Evolutionary conservation across 2,113 vertebrate species (phyloP).

Genomic region (Elaphurus davidianus): DNA sequence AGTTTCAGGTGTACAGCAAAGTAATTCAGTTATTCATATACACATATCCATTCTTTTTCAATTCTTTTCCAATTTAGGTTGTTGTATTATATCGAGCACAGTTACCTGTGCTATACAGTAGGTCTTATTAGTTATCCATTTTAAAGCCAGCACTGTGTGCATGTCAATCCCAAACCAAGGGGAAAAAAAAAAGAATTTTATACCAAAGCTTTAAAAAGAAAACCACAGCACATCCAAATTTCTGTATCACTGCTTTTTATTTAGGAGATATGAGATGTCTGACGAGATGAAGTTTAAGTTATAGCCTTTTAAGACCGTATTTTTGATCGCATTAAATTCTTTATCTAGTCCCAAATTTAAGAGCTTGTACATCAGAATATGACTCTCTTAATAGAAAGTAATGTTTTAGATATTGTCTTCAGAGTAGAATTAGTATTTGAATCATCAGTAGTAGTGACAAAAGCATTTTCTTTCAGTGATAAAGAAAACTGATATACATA

Average conservation of each 20-base stretch:
- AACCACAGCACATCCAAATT: not conserved
- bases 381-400: conserved; percentile 66
- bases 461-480: conserved; percentile 71
- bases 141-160: not conserved
- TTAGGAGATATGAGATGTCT: conserved; percentile 19
- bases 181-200: not conserved
- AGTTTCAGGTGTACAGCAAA: not conserved
- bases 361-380: conserved; percentile 58
- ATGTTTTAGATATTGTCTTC: conserved; percentile 66
- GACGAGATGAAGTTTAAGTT: conserved; percentile 45
- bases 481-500: conserved; percentile 65
- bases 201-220: conserved; percentile 11
- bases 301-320: not conserved
- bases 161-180: not conserved
- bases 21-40: not conserved
- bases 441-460: conserved; percentile 73
- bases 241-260: not conserved
- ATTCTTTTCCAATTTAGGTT: not conserved
- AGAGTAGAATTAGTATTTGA: conserved; percentile 68
- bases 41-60: not conserved
- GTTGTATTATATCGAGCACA: not conserved
- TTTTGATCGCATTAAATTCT: conserved; percentile 68
- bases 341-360: conserved; percentile 49
- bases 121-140: not conserved
- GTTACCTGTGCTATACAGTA: not conserved